A percentile compares a stretch with the other conserved stretches of the same genome.
Evolutionary conservation across 2,113 vertebrate genomes (phyloP).

Genomic region (Chamaetylas fuelleborni): DNA sequence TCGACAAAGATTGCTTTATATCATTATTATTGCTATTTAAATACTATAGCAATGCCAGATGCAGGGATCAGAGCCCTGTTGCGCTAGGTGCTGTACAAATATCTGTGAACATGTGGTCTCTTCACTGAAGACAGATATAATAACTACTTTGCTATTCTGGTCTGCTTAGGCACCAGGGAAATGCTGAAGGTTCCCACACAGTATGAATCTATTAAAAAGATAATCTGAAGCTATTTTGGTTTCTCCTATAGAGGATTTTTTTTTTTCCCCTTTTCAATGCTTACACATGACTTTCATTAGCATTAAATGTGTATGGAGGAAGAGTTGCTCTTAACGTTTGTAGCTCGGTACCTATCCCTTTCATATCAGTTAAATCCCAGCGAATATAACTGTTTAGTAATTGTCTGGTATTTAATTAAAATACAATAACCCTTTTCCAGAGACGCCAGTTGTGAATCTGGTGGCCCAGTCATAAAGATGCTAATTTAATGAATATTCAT

Average conservation of each 20-base stretch:
- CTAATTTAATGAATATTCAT: slow-evolving; percentile 77
- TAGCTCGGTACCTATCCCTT: slow-evolving; percentile 58
- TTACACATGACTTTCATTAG: slow-evolving; percentile 71
- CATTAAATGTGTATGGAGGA: slow-evolving; percentile 65
- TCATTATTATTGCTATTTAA: slow-evolving; percentile 57
- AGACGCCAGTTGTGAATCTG: slow-evolving; percentile 74
- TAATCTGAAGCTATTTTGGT: slow-evolving; percentile 73
- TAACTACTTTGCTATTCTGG: slow-evolving; percentile 72
- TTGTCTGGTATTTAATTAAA: slow-evolving; percentile 75
- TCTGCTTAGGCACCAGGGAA: slow-evolving; percentile 69
- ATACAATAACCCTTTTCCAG: slow-evolving; percentile 72
- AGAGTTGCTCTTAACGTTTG: slow-evolving; percentile 37
- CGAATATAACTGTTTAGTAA: slow-evolving; percentile 68
- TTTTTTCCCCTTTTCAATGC: slow-evolving; percentile 25
- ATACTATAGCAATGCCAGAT: slow-evolving; percentile 49
- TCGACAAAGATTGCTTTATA: slow-evolving; percentile 50
- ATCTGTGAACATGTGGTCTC: slow-evolving; percentile 61
- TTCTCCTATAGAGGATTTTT: slow-evolving; percentile 59
- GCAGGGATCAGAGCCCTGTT: slow-evolving; percentile 54
- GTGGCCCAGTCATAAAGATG: slow-evolving; percentile 74
- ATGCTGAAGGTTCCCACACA: slow-evolving; percentile 73
- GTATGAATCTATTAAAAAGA: slow-evolving; percentile 75
- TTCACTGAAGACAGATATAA: slow-evolving; percentile 67
- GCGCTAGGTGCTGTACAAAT: slow-evolving; percentile 59
- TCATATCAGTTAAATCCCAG: slow-evolving; percentile 63